Conservation (phyloP, 2,113 vertebrate species). For the Thymallus thymallus region DNA sequence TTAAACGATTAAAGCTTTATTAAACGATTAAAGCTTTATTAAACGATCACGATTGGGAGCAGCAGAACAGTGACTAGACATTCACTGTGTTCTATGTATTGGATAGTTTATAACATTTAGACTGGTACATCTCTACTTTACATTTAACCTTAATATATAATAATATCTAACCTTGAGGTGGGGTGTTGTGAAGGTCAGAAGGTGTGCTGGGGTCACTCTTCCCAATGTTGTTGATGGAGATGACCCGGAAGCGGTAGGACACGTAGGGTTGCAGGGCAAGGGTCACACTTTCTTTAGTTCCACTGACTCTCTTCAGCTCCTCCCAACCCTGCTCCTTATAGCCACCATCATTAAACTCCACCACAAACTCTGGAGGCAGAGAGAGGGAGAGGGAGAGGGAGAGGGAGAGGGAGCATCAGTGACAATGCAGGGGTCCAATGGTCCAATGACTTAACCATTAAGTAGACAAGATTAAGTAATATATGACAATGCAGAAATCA, state of each 20-base stretch:
- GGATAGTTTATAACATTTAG: background rate
- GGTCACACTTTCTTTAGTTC: constrained; percentile 53
- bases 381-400: no score
- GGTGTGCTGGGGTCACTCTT: constrained; percentile 73
- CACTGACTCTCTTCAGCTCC: constrained; percentile 67
- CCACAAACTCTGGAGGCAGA: constrained; percentile 74
- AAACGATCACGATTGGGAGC: no score
- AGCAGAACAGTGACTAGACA: no score
- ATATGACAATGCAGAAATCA: background rate
- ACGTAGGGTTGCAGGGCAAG: constrained; percentile 79
- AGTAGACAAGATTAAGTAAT: background rate
- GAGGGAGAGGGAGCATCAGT: background rate
- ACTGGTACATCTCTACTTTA: no score
- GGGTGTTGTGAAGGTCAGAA: constrained; percentile 70
- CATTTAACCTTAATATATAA: no score
- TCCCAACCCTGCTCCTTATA: constrained; percentile 73
- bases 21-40: no score
- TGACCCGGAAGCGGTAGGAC: constrained; percentile 82
- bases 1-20: no score
- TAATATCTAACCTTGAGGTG: constrained; percentile 72
- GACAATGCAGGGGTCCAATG: background rate
- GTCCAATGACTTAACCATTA: background rate
- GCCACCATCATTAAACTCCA: constrained; percentile 80
- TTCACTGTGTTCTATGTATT: background rate
- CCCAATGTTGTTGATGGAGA: constrained; percentile 80